Percentiles rank a stretch among this genome's conserved stretches.
phyloP scores from a whole-genome alignment of 1,140 invertebrate species.

The Cyclina sinensis region DNA sequence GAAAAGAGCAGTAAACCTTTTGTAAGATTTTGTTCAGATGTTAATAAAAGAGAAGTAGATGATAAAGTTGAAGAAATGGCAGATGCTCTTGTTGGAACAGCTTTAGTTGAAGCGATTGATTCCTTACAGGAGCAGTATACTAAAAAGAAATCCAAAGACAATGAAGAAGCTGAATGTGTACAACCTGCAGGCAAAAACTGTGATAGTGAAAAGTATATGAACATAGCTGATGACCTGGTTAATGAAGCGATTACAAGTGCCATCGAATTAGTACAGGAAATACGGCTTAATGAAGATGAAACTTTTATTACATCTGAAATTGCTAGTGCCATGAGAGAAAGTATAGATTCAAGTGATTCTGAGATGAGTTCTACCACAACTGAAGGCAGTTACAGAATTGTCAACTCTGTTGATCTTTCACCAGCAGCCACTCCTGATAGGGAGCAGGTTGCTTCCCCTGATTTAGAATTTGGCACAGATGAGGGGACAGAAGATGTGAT shows the following conservation, averaged over 20 bases:
- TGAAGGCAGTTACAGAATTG: constrained; percentile 73
- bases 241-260: constrained; percentile 46
- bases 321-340: constrained; percentile 30
- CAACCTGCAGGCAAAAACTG: neutral
- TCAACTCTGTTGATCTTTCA: constrained; percentile 38
- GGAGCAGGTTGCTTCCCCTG: neutral
- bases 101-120: constrained; percentile 9
- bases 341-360: constrained; percentile 61
- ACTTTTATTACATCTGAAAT: constrained; percentile 24
- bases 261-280: constrained; percentile 42
- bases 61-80: constrained; percentile 50
- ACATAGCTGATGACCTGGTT: constrained; percentile 52
- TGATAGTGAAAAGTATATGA: neutral
- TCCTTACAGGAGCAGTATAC: neutral
- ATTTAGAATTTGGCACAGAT: neutral
- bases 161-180: neutral
- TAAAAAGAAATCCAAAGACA: neutral
- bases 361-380: constrained; percentile 74
- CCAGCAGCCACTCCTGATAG: constrained; percentile 34
- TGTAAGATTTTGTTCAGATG: constrained; percentile 38
- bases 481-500: neutral
- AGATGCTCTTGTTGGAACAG: constrained; percentile 35
- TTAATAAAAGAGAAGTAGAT: neutral
- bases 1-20: neutral
- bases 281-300: neutral